Base-by-base conservation (phyloP, 2,113 vertebrate genomes). In the Oryzias curvinotus region DNA sequence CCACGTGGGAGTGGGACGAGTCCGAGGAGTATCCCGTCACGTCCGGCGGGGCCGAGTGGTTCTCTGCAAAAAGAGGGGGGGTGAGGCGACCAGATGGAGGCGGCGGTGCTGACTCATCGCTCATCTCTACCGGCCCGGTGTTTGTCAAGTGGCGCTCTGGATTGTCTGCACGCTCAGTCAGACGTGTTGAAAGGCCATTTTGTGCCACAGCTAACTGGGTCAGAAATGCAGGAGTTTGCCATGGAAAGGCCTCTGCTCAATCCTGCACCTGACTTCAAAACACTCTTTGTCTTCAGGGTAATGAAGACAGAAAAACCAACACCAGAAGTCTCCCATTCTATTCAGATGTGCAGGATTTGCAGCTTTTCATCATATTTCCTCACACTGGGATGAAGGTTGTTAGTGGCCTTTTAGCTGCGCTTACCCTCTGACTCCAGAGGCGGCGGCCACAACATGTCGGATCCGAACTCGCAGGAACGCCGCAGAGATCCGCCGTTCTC, bases 21-120 rank as follows among this genome's bases (percentile, higher is more conserved):
- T 99, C 97, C 43, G 95, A 96, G 77, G 96, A 96, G 92, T 98
- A 98, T 36, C 96, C 97, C 78, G 96, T 98, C 92, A 99, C 95
- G 17, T 99, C 97, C 66, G 96, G 97, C 81, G 96, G 97, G 72
- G 95, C 93, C 49, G 95, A 97, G 92, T 98, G 96, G 75, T 98
- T 98, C 91, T 99, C 97, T 98, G 77, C 1, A 51, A 56, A 70
- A 25, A 46, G 42, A 62, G 26, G 18, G 23, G 23, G 28, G 14
- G n/a, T 13, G 52, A 45, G 3, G 65, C 4, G 12, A 48, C 51
- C 64, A 71, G 73, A 70, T 36, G 52, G 70, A 60, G 53, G 41
- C 15, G 59, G 26, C 65, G 58, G 77, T 0, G 17, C 49, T 68
- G 65, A 79, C 23, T 71, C 59, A 71, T 13, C 51, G 26, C 59